Evolutionary conservation across 2,113 vertebrate genomes (phyloP), one percentile per base, ranked within the genome.

Genomic region (Pollachius pollachius): DNA sequence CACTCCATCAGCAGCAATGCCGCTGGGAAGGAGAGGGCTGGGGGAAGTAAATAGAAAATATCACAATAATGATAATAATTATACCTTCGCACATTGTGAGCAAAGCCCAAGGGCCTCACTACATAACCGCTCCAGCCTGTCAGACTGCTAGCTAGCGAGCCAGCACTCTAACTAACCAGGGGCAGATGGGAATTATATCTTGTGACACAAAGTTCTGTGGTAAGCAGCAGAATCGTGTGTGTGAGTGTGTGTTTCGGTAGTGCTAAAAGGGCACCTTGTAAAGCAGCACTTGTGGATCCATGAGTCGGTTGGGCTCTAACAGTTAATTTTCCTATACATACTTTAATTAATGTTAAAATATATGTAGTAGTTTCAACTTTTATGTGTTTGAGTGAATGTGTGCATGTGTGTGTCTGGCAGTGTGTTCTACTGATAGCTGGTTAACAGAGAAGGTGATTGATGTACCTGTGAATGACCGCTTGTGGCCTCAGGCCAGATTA

Each of bases 11-110:
- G 75, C 61, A 63, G 67, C 67, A 73, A 72, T 58, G 81, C 86
- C 83, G 59, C 56, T 1, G 79, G 83, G 84, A 66, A 2, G 8
- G 27, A 64, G 27, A 34, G 11, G 69, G n/a, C 66, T 59, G 9
- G 62, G 58, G 56, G 65, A 73, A 71, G 58, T 72, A 54, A 66
- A 72, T 63, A 68, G 17, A 61, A 78, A 63, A 63, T n/a, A 48
- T 81, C 69, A 74, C 72, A 84, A 83, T 85, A 88, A 88, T 88
- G 79, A 87, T 88, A 88, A 90, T 90, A 88, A 90, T 91, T 87
- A 89, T 82, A 79, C 71, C 80, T 85, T 88, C 68, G 84, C 73
- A 76, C 59, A 72, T 88, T 89, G 84, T 82, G 84, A 89, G 76
- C 57, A 78, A 69, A 83, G 81, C 88, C 87, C 72, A 72, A 18